Evolutionary conservation across 2,888 invertebrate species (phyloP), one percentile per base, ranked within the genome.

Genomic region (Caenorhabditis plicata): DNA sequence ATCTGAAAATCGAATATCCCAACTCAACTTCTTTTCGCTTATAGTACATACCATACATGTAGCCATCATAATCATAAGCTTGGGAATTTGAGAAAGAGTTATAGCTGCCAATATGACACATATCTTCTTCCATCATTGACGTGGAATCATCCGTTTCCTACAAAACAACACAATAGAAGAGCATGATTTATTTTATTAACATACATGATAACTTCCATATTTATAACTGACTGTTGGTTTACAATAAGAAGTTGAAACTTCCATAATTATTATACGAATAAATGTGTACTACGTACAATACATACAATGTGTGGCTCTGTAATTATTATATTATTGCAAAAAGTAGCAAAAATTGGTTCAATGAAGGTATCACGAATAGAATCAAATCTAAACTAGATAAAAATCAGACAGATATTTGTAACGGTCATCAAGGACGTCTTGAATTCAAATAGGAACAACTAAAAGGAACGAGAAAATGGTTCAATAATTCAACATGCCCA

Each of bases 191-290:
- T 11, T 22, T n/a, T 20, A 4, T 13, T 32, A n/a, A n/a, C n/a
- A 23, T 17, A 35, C 45, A n/a, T 45, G 54, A 23, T 47, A 61
- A 19, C 61, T 62, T 43, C 62, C 62, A 43, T 62, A 62, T 32
- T 62, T 62, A 42, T 52, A 62, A 26, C 40, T 52, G 52, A 55
- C 61, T 17, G 51, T 42, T 23, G 54, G 54, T 17, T 43, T 50
- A 52, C 62, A 56, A 40, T 43, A 62, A 22, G 55, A 55, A 29
- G 62, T 62, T 29, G 62, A 62, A 27, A 62, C 62, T 52, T 62
- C 55, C 62, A 62, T 62, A 22, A 15, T 39, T 45, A 22, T 31
- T 22, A 13, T 46, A 19, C 36, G 45, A 23, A 44, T 48, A 47
- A 36, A 7, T 47, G 29, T 33, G 50, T 40, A 40, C 55, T 43